Evolutionary conservation across 2,113 vertebrate genomes (phyloP), one percentile per base, ranked within the genome.

Genomic region (Struthidea cinerea): DNA sequence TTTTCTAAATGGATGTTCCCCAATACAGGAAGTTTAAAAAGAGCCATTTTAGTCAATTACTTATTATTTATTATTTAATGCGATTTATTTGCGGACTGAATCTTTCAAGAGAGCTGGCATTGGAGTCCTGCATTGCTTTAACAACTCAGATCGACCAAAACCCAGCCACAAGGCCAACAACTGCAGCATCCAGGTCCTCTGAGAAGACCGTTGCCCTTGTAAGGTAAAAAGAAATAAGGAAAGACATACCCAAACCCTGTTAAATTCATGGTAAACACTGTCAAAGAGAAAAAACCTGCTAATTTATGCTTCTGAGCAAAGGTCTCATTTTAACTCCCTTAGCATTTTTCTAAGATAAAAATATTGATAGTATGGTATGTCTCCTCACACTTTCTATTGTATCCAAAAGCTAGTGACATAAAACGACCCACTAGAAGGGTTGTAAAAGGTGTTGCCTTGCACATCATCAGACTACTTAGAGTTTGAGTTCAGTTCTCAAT

Each of bases 1-100:
- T 96, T 97, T 91, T 96, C 97, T 92, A 96, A 93, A 96, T 94
- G 61, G 61, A 89, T 92, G 17, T 86, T 94, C 39, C 41, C 91
- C 71, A 77, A 74, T 84, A 93, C 70, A 78, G 71, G 55, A 94
- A 74, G 50, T 79, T 96, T 97, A 79, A 96, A 97, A 93, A 4
- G 47, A 96, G 37, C 13, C 60, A 46, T 78, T 90, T 68, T 68
- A 91, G 61, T 94, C 65, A 63, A 77, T 77, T 17, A 1, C 77
- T 64, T 42, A 76, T 83, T 65, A 50, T 74, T 84, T 82, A 71
- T 56, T 71, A 64, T 84, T 84, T 80, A 83, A 85, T 80, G 77
- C 13, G 63, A 46, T 93, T 88, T 89, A 87, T 65, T 96, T 87
- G 37, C 46, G 74, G 42, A 39, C 37, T 86, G 37, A 89, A 7